A percentile compares a stretch with the other conserved stretches of the same genome.
Conservation (phyloP, 2,113 vertebrate species). For the Gopherus flavomarginatus region DNA sequence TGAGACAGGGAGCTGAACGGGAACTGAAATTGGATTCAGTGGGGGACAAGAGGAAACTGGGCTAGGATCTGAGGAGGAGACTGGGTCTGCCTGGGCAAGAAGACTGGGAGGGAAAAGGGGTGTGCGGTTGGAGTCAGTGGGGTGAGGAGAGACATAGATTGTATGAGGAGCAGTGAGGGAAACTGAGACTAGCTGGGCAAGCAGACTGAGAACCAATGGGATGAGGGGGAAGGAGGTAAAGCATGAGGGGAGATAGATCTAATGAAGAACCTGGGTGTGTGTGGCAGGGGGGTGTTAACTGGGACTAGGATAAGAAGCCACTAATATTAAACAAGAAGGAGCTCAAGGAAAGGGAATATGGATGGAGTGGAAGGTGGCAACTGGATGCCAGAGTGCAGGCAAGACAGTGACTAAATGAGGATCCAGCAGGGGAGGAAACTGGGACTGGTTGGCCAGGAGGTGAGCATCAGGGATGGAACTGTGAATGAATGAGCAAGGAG, state of each 20-base stretch:
- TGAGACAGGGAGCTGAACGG: background rate
- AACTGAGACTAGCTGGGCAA: background rate
- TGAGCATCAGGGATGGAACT: too few species aligned
- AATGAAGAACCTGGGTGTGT: background rate
- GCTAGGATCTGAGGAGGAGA: background rate
- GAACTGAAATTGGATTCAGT: background rate
- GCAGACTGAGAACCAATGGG: background rate
- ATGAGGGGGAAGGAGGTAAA: background rate
- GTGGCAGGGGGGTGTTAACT: background rate
- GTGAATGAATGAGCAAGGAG: too few species aligned
- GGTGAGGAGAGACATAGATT: background rate
- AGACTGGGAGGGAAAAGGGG: background rate
- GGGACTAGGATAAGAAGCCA: background rate
- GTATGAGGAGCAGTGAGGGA: too few species aligned
- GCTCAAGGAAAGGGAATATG: background rate
- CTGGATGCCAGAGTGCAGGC: too few species aligned
- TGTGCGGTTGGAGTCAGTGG: too few species aligned
- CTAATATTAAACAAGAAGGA: background rate
- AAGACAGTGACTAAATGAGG: too few species aligned
- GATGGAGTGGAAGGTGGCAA: background rate
- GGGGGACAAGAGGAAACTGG: background rate
- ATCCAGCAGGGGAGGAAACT: too few species aligned
- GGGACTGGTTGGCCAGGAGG: too few species aligned
- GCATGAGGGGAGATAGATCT: background rate
- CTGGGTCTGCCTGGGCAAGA: background rate